Conservation (phyloP, 2,797 vertebrate species). For the Chaenodraco wilsoni region DNA sequence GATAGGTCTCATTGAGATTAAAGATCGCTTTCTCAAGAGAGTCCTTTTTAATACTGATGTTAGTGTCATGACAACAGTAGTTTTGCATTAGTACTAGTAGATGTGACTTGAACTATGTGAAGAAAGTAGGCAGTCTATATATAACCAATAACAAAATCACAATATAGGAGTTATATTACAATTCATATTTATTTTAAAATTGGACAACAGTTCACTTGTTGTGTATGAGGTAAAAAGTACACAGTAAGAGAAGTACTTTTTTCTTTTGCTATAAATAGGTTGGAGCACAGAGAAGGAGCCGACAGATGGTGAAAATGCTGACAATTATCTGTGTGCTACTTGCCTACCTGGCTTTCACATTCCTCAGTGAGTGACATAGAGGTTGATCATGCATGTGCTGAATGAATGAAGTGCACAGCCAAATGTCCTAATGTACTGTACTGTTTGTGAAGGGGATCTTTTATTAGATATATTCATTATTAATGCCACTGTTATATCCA, state of each 20-base stretch:
- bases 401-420: neutral
- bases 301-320: accelerated
- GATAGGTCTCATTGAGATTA: too few relatives aligned
- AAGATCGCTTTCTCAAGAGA: too few relatives aligned
- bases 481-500: too few relatives aligned
- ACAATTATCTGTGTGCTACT: neutral
- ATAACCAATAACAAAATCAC: too few relatives aligned
- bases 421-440: neutral
- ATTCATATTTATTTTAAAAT: neutral
- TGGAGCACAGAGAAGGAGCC: neutral
- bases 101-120: too few relatives aligned
- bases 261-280: neutral
- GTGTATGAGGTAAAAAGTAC: neutral
- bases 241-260: neutral
- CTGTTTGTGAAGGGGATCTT: neutral
- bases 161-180: neutral
- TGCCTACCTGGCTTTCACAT: neutral
- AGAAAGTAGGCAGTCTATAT: too few relatives aligned
- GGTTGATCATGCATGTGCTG: neutral
- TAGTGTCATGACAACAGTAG: too few relatives aligned
- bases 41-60: too few relatives aligned
- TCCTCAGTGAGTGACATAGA: slow-evolving; percentile 13
- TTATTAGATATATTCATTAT: neutral
- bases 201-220: too few relatives aligned
- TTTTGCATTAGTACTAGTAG: too few relatives aligned